A percentile compares a stretch with the other conserved stretches of the same genome.
These are phyloP conservation scores for Uropsilus gracilis DNA, from an alignment of 2,113 vertebrate genomes.

Conservation along the genomic window DNA sequence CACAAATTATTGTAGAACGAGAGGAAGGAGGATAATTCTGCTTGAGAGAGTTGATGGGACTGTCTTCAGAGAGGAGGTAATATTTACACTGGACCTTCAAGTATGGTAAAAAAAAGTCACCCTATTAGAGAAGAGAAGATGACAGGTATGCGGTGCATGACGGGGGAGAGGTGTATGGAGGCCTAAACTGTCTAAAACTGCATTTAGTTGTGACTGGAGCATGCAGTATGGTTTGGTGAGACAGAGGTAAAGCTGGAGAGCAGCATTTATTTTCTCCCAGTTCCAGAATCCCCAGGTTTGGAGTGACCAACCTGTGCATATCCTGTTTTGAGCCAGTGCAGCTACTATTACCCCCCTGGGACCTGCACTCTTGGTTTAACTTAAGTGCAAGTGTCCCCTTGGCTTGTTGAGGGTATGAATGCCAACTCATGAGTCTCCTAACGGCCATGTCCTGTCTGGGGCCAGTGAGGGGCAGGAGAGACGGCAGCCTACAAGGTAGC, in stretches of 20 bases:
- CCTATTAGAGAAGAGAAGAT: neutral
- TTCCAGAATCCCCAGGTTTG: neutral
- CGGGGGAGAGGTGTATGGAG: neutral
- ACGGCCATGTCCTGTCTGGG: neutral
- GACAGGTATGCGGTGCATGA: neutral
- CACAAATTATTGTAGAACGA: neutral
- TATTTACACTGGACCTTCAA: constrained; percentile 17
- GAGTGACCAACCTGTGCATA: neutral
- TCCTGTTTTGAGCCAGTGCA: neutral
- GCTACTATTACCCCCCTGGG: neutral
- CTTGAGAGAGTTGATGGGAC: neutral
- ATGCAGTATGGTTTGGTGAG: neutral
- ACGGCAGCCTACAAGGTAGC: neutral
- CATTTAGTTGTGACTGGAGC: neutral
- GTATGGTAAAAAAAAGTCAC: neutral
- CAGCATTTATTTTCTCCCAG: neutral
- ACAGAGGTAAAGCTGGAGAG: neutral
- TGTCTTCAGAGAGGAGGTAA: neutral
- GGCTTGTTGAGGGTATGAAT: neutral
- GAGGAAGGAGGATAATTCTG: neutral
- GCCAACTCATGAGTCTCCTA: neutral
- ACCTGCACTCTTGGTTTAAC: neutral
- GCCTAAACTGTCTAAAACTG: neutral
- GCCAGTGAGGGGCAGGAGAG: neutral
- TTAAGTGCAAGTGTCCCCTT: neutral